These are phyloP conservation scores for Lottia scabra DNA, from an alignment of 2,888 invertebrate species.

Conservation along the genomic window DNA sequence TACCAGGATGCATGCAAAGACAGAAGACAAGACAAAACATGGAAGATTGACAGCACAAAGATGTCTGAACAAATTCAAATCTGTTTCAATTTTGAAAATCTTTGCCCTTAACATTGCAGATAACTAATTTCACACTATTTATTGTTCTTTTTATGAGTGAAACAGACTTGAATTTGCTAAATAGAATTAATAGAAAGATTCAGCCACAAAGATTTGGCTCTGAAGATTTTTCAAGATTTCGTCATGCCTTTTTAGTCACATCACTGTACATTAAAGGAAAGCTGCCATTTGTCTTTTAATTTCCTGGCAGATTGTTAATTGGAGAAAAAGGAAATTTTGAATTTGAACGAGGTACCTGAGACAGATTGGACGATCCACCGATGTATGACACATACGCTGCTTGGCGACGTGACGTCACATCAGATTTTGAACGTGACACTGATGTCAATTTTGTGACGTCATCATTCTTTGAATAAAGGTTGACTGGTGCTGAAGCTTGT, in stretches of 20 bases:
- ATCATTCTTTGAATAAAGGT: constrained; percentile 37
- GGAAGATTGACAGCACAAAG: too few relatives aligned
- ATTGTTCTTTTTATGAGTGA: too few relatives aligned
- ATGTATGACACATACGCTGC: neutral
- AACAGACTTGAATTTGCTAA: too few relatives aligned
- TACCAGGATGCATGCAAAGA: too few relatives aligned
- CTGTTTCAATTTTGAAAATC: too few relatives aligned
- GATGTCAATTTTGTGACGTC: constrained; percentile 29
- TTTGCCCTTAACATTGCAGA: too few relatives aligned
- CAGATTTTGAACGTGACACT: constrained; percentile 52
- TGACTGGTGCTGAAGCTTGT: constrained; percentile 57
- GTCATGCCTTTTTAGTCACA: neutral
- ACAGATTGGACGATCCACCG: neutral
- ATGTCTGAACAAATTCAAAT: too few relatives aligned
- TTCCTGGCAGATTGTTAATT: neutral
- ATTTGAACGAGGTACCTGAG: neutral
- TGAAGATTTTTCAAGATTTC: too few relatives aligned
- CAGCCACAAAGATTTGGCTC: too few relatives aligned
- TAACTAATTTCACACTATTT: too few relatives aligned
- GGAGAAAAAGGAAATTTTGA: neutral
- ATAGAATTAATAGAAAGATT: too few relatives aligned
- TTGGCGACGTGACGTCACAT: constrained; percentile 41
- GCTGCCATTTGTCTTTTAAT: neutral
- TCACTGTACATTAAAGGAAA: neutral
- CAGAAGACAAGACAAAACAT: too few relatives aligned